Percentiles rank a stretch among this genome's conserved stretches.
phyloP scores from a whole-genome alignment of 2,797 vertebrate species.

The Adrianichthys oophorus region DNA sequence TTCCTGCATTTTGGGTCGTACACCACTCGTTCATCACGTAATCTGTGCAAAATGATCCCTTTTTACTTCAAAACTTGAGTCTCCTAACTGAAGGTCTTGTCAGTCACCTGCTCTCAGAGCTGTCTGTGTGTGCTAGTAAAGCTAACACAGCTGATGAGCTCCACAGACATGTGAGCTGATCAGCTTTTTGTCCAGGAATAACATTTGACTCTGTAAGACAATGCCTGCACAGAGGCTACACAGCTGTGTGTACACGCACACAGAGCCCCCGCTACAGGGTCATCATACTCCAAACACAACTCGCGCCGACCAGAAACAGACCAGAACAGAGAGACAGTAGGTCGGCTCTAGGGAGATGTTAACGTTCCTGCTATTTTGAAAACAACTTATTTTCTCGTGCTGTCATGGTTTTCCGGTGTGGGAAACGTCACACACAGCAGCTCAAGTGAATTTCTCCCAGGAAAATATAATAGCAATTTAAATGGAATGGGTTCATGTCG shows the following conservation, averaged over 20 bases:
- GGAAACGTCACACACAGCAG: constrained; percentile 24
- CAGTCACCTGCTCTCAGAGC: constrained; percentile 7
- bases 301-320: constrained; percentile 33
- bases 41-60: too few species aligned
- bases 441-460: constrained; percentile 8
- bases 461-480: constrained; percentile 15
- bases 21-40: too few species aligned
- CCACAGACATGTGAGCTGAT: constrained; percentile 62
- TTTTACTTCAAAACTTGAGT: constrained; percentile 7
- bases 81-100: constrained; percentile 11
- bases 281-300: constrained; percentile 53
- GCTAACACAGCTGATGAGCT: constrained; percentile 64
- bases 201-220: constrained; percentile 59
- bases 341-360: constrained; percentile 40
- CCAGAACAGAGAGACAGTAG: constrained; percentile 50
- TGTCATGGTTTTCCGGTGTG: constrained; percentile 7
- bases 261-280: constrained; percentile 37
- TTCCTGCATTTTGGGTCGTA: too few species aligned
- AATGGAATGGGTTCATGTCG: constrained; percentile 32
- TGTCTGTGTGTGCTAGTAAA: constrained; percentile 28
- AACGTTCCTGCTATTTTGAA: constrained; percentile 23
- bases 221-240: constrained; percentile 59
- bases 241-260: constrained; percentile 64
- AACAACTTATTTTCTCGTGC: constrained; percentile 28
- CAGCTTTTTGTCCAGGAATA: constrained; percentile 60